Percentiles rank a stretch among this genome's conserved stretches.
phyloP scores from a whole-genome alignment of 1,140 invertebrate species.

The Macrotrachela quadricornifera region DNA sequence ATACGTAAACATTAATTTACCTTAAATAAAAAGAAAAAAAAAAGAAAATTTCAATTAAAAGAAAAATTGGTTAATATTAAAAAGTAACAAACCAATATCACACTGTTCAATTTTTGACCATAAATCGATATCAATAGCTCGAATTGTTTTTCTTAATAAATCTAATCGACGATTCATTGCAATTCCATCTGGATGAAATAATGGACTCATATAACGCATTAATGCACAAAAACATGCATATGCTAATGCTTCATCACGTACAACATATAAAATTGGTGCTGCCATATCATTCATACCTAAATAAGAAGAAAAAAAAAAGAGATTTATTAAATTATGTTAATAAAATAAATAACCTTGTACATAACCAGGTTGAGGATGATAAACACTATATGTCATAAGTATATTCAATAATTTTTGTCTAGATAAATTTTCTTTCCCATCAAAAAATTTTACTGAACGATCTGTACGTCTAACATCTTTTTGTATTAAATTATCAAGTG shows the following conservation, averaged over 20 bases:
- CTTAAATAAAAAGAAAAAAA: slow-evolving; percentile 48
- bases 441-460: slow-evolving; percentile 72
- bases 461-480: slow-evolving; percentile 72
- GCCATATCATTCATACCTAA: slow-evolving; percentile 70
- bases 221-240: slow-evolving; percentile 88
- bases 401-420: slow-evolving; percentile 81
- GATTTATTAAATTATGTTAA: too few species aligned
- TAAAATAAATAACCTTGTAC: slow-evolving; percentile 41
- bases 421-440: slow-evolving; percentile 50
- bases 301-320: background rate
- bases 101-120: too few species aligned
- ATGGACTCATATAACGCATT: slow-evolving; percentile 63
- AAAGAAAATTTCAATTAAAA: slow-evolving; percentile 69
- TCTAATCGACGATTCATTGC: slow-evolving; percentile 70
- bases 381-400: slow-evolving; percentile 77
- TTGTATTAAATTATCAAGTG: slow-evolving; percentile 67
- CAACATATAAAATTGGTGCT: slow-evolving; percentile 71
- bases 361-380: slow-evolving; percentile 80
- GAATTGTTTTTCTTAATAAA: too few species aligned
- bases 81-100: slow-evolving; percentile 67
- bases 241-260: slow-evolving; percentile 83
- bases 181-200: slow-evolving; percentile 72
- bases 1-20: slow-evolving; percentile 76
- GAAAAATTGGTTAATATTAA: slow-evolving; percentile 68
- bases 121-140: too few species aligned